These are phyloP conservation scores for Sphinx pinastri DNA, from an alignment of 2,888 invertebrate species.

Conservation along the genomic window DNA sequence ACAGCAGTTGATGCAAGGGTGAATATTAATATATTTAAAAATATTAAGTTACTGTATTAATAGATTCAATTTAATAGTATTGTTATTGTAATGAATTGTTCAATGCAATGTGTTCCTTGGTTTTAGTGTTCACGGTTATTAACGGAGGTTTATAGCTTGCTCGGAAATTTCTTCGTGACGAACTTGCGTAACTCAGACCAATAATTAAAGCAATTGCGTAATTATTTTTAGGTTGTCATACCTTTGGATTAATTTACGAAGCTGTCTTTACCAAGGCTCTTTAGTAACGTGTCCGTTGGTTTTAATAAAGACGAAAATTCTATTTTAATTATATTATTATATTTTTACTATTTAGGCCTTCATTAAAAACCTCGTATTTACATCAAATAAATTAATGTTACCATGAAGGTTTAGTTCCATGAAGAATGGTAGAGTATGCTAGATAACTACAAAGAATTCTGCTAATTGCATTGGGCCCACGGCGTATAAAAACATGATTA, in stretches of 20 bases:
- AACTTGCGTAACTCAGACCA: no score
- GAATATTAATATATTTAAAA: background rate
- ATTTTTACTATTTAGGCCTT: no score
- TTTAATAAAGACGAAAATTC: background rate
- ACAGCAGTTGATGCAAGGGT: conserved; percentile 78
- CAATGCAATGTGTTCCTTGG: background rate
- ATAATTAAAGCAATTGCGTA: no score
- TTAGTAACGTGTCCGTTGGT: background rate
- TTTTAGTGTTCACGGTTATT: background rate
- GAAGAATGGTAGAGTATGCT: background rate
- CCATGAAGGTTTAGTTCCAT: no score
- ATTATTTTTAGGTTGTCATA: conserved; percentile 1
- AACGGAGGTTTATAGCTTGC: conserved; percentile 5
- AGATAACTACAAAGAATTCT: background rate
- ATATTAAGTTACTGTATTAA: background rate
- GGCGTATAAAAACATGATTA: conserved; percentile 29
- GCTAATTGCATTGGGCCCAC: conserved; percentile 17
- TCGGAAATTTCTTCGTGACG: background rate
- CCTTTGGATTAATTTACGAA: background rate
- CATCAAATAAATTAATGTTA: no score
- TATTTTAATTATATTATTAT: background rate
- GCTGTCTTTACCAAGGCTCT: background rate
- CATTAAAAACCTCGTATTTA: no score
- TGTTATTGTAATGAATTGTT: background rate
- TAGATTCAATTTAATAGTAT: background rate